A percentile compares a stretch with the other conserved stretches of the same genome.
Conservation (phyloP, 2,113 vertebrate species). For the Grammomys surdaster region DNA sequence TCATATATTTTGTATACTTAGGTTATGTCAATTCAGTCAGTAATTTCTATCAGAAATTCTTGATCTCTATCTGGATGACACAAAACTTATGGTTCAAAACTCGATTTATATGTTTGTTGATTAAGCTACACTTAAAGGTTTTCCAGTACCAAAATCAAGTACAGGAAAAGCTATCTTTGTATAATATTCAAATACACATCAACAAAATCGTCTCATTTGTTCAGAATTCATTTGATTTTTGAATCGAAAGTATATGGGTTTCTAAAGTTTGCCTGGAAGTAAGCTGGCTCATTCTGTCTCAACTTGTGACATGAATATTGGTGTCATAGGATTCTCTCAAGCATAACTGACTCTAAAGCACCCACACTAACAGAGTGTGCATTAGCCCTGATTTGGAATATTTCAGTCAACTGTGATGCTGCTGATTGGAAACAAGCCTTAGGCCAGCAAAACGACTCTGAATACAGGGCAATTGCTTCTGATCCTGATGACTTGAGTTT, state of each 20-base stretch:
- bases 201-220: not conserved
- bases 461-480: not conserved
- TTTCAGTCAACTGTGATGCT: not conserved
- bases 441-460: not conserved
- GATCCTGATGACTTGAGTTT: not conserved
- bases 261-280: not conserved
- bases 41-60: not conserved
- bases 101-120: not conserved
- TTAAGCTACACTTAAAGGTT: not conserved
- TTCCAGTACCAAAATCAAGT: not conserved
- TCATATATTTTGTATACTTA: not conserved
- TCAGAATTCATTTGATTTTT: slow-evolving; percentile 21
- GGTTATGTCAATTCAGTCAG: not conserved
- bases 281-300: not conserved
- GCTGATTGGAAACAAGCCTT: not conserved
- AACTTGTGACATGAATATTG: not conserved
- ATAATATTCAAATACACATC: not conserved
- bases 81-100: not conserved
- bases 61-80: not conserved
- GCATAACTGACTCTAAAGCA: not conserved
- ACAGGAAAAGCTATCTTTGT: not conserved
- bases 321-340: not conserved
- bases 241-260: not conserved
- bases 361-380: not conserved
- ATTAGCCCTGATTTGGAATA: not conserved